Evolutionary conservation across 2,113 vertebrate genomes (phyloP).

Genomic region (Otocyon megalotis): DNA sequence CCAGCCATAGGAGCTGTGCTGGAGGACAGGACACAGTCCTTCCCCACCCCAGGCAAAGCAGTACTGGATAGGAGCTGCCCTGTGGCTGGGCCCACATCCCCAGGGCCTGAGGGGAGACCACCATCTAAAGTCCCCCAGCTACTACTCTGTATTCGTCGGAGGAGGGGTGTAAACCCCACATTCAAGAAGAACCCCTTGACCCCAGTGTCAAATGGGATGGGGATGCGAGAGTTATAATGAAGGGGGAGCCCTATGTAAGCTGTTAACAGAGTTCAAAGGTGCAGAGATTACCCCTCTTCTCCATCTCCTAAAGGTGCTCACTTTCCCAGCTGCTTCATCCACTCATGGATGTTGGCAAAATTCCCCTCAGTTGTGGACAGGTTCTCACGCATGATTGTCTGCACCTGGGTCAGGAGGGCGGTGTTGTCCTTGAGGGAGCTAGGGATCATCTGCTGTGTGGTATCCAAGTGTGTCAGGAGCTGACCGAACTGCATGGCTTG

Average conservation of each 20-base stretch:
- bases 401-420: slow-evolving; percentile 93
- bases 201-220: slow-evolving; percentile 44
- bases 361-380: slow-evolving; percentile 92
- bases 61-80: slow-evolving; percentile 43
- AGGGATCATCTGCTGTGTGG: slow-evolving; percentile 95
- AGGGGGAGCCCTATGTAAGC: slow-evolving; percentile 52
- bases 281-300: slow-evolving; percentile 47
- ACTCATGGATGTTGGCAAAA: slow-evolving; percentile 90
- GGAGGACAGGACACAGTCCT: slow-evolving; percentile 30
- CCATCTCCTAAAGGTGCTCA: slow-evolving; percentile 81
- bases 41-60: slow-evolving; percentile 70
- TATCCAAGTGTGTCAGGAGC: slow-evolving; percentile 95
- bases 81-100: slow-evolving; percentile 12
- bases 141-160: slow-evolving; percentile 52
- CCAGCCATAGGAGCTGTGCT: slow-evolving; percentile 68
- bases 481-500: slow-evolving; percentile 97
- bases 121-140: slow-evolving; percentile 17
- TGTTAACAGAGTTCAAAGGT: slow-evolving; percentile 58
- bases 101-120: slow-evolving; percentile 34
- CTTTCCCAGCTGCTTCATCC: slow-evolving; percentile 93
- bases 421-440: slow-evolving; percentile 94
- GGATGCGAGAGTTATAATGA: slow-evolving; percentile 23
- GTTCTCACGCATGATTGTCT: slow-evolving; percentile 95
- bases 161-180: slow-evolving; percentile 70
- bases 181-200: slow-evolving; percentile 75